These are phyloP conservation scores for Campaea margaritaria DNA, from an alignment of 2,888 invertebrate species.

Conservation along the genomic window DNA sequence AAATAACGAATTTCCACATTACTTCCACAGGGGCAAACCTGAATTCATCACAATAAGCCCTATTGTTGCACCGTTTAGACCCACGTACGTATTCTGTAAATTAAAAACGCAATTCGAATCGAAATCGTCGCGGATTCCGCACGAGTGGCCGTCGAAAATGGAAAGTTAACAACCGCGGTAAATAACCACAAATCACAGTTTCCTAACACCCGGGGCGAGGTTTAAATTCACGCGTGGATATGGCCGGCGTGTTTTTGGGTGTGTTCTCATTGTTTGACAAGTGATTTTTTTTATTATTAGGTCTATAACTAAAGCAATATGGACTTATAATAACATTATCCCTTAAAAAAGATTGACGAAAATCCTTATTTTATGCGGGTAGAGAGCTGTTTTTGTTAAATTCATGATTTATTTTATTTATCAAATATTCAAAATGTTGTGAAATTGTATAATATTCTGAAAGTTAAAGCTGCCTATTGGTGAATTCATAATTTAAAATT, in stretches of 20 bases:
- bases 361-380: no score
- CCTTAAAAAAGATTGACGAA: no score
- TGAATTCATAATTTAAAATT: no score
- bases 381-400: no score
- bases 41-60: slow-evolving; percentile 33
- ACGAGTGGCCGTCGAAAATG: slow-evolving; percentile 76
- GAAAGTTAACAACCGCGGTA: slow-evolving; percentile 82
- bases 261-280: slow-evolving; percentile 54
- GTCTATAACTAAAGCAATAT: no score
- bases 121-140: slow-evolving; percentile 77
- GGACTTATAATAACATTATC: no score
- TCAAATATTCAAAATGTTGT: no score
- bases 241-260: slow-evolving; percentile 55
- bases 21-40: slow-evolving; percentile 43
- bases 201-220: slow-evolving; percentile 80
- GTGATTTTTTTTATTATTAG: no score
- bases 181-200: slow-evolving; percentile 84
- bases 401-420: no score
- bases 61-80: slow-evolving; percentile 43
- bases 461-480: no score
- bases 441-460: no score
- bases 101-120: slow-evolving; percentile 79
- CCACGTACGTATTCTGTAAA: slow-evolving; percentile 69
- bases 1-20: slow-evolving; percentile 40
- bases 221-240: slow-evolving; percentile 80